Conservation (phyloP, 1,140 invertebrate species). For the Zaprionus davidi region DNA sequence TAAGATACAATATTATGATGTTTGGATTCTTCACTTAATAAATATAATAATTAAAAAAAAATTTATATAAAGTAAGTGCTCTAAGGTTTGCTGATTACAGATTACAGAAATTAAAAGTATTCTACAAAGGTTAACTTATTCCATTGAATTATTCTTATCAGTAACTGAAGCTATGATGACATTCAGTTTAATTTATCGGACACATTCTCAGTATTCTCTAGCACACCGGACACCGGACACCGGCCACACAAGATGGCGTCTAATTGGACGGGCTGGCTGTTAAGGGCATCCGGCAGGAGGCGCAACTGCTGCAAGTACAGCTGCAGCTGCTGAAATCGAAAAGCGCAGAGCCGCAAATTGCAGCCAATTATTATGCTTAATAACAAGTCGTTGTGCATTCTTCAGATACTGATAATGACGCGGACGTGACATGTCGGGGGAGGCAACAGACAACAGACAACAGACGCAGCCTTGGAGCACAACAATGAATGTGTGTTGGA, state of each 20-base stretch:
- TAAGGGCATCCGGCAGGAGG: neutral
- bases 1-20: too few species aligned
- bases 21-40: too few species aligned
- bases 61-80: too few species aligned
- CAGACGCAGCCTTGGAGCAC: conserved; percentile 12
- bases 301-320: conserved; percentile 6
- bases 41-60: too few species aligned
- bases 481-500: conserved; percentile 26
- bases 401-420: conserved; percentile 39
- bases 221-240: neutral
- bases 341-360: conserved; percentile 41
- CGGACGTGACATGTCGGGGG: conserved; percentile 25
- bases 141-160: too few species aligned
- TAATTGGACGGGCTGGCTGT: conserved; percentile 5
- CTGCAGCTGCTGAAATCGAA: conserved; percentile 28
- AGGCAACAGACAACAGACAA: neutral
- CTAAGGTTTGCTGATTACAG: too few species aligned
- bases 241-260: neutral
- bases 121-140: too few species aligned
- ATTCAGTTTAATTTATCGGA: too few species aligned
- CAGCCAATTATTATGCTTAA: conserved; percentile 44
- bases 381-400: conserved; percentile 23
- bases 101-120: too few species aligned
- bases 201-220: neutral
- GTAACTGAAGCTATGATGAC: too few species aligned